phyloP scores from a whole-genome alignment of 1,140 invertebrate genomes.

The Scaptomyza graminum region DNA sequence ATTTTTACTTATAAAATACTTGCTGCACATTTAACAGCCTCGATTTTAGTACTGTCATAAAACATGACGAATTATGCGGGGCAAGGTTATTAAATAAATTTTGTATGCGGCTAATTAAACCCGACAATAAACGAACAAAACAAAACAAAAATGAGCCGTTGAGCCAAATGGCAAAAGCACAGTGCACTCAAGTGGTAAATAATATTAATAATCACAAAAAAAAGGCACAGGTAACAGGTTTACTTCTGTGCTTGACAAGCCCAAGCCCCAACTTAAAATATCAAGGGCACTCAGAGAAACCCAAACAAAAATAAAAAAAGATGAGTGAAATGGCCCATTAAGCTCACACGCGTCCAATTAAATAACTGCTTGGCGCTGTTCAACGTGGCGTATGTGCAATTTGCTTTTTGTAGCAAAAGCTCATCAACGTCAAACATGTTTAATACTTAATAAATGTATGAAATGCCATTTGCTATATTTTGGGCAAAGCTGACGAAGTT shows the following conservation, averaged over 20 bases:
- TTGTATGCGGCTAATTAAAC: conserved; percentile 75
- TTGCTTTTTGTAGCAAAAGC: conserved; percentile 22
- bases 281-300: conserved; percentile 28
- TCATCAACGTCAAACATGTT: conserved; percentile 19
- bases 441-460: conserved; percentile 67
- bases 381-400: conserved; percentile 41
- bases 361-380: not conserved
- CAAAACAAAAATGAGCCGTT: conserved; percentile 11
- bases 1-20: not conserved
- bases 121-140: conserved; percentile 23
- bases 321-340: conserved; percentile 3
- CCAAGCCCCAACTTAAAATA: conserved; percentile 21
- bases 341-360: conserved; percentile 22
- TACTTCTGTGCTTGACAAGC: conserved; percentile 42
- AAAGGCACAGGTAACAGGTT: conserved; percentile 27
- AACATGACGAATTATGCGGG: conserved; percentile 48
- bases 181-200: conserved; percentile 49
- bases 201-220: conserved; percentile 59
- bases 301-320: not conserved
- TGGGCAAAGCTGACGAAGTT: not conserved
- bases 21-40: conserved; percentile 40
- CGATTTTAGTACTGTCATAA: conserved; percentile 49
- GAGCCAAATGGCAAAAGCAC: not conserved
- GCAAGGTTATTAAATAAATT: conserved; percentile 77
- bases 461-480: conserved; percentile 58